A percentile compares a stretch with the other conserved stretches of the same genome.
Evolutionary conservation across 2,888 invertebrate species (phyloP).

Genomic region (Caenorhabditis zanzibari): DNA sequence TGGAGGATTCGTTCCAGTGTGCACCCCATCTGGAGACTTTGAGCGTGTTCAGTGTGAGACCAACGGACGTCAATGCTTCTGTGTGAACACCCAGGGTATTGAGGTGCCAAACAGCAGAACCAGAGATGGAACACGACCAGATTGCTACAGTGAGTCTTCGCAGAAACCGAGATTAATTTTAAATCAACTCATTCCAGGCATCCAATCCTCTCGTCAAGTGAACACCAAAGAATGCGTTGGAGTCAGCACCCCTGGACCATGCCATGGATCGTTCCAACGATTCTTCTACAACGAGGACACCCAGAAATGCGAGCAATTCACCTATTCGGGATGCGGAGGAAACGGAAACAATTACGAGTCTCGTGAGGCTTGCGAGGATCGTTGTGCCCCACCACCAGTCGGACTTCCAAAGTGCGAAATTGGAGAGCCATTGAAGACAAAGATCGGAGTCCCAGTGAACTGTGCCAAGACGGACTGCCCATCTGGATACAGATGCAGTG

Average conservation of each 20-base stretch:
- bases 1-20: constrained; percentile 85
- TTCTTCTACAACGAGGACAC: constrained; percentile 80
- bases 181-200: constrained; percentile 66
- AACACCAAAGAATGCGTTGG: constrained; percentile 79
- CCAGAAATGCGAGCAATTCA: constrained; percentile 76
- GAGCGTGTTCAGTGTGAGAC: constrained; percentile 84
- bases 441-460: constrained; percentile 76
- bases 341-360: constrained; percentile 83
- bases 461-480: constrained; percentile 81
- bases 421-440: constrained; percentile 75
- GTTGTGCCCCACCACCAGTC: constrained; percentile 75
- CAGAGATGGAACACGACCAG: constrained; percentile 74
- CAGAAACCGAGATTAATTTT: neutral
- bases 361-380: constrained; percentile 73
- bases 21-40: constrained; percentile 84
- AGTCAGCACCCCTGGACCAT: constrained; percentile 77
- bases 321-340: constrained; percentile 81
- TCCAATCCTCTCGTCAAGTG: constrained; percentile 72
- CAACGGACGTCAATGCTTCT: constrained; percentile 85
- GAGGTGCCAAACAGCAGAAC: constrained; percentile 82
- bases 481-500: constrained; percentile 79
- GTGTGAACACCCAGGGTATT: constrained; percentile 83
- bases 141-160: constrained; percentile 79
- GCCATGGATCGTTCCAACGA: constrained; percentile 71
- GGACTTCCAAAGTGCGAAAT: constrained; percentile 68